These are phyloP conservation scores for Bombus polaris DNA, from an alignment of 1,140 invertebrate genomes.

Conservation along the genomic window DNA sequence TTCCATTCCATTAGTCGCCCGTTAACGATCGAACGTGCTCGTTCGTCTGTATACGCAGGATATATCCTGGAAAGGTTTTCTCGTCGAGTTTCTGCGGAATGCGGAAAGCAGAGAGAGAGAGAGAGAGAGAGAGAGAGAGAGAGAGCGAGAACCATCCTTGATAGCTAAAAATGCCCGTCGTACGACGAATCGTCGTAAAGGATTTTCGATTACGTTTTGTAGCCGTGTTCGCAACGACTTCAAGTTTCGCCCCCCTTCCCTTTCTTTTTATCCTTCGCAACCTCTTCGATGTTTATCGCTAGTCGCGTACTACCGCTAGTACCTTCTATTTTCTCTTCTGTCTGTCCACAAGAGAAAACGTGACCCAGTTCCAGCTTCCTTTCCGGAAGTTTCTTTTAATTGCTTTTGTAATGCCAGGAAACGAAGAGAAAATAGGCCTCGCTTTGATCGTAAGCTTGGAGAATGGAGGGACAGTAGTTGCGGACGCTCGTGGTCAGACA, in stretches of 20 bases:
- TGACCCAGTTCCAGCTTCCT: not conserved
- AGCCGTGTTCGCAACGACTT: slow-evolving; percentile 32
- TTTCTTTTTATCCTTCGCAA: not conserved
- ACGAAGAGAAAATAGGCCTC: not conserved
- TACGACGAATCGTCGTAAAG: slow-evolving; percentile 60
- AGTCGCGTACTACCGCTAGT: not conserved
- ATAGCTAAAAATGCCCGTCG: not conserved
- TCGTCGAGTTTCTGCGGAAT: slow-evolving; percentile 45
- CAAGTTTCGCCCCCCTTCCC: not conserved
- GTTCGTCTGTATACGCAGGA: slow-evolving; percentile 56
- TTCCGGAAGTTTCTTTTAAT: not conserved
- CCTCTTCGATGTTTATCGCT: slow-evolving; percentile 15
- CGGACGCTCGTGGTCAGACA: not conserved
- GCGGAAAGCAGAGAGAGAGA: slow-evolving; percentile 18
- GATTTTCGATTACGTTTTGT: slow-evolving; percentile 70
- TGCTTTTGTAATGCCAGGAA: not conserved
- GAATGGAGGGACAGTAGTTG: not conserved
- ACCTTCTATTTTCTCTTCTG: not conserved
- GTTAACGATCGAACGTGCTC: slow-evolving; percentile 69
- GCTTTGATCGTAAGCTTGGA: not conserved
- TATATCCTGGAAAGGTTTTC: slow-evolving; percentile 47
- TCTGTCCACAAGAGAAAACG: too few species aligned
- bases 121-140: slow-evolving; percentile 5
- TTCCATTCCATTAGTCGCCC: slow-evolving; percentile 69
- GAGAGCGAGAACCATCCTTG: not conserved